Evolutionary conservation across 23 tunicate genomes (phyloP).

Genomic region (Phallusia fumigata): DNA sequence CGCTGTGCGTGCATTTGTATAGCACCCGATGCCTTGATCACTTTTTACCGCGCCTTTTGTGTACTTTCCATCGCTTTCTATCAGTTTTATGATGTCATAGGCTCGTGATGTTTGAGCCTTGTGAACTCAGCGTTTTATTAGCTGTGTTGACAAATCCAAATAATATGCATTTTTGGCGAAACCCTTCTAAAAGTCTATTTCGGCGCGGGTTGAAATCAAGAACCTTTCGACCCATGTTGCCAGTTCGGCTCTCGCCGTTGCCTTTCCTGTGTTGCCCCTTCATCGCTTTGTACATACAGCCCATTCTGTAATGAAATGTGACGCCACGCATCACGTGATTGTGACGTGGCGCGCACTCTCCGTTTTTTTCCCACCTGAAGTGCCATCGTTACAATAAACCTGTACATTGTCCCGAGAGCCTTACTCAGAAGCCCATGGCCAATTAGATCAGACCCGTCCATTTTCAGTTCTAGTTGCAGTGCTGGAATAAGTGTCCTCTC

Average conservation of each 20-base stretch:
- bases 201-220: background rate
- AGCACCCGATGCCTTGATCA: constrained; percentile 7
- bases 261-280: background rate
- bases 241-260: background rate
- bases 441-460: too few species aligned
- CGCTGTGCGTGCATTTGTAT: background rate
- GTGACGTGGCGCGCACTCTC: background rate
- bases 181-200: too few species aligned
- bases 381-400: constrained; percentile 7
- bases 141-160: background rate
- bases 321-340: background rate
- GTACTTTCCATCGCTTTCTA: background rate
- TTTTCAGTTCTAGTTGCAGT: too few species aligned
- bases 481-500: too few species aligned
- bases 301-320: constrained; percentile 3
- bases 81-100: background rate
- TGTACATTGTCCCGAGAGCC: background rate
- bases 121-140: background rate
- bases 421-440: too few species aligned
- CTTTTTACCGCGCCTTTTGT: background rate
- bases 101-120: background rate
- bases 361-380: constrained; percentile 7
- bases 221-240: background rate
- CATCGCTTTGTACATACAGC: background rate
- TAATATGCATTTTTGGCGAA: constrained; percentile 5